Conservation (phyloP, 2,113 vertebrate species). For the Anguilla japonica region DNA sequence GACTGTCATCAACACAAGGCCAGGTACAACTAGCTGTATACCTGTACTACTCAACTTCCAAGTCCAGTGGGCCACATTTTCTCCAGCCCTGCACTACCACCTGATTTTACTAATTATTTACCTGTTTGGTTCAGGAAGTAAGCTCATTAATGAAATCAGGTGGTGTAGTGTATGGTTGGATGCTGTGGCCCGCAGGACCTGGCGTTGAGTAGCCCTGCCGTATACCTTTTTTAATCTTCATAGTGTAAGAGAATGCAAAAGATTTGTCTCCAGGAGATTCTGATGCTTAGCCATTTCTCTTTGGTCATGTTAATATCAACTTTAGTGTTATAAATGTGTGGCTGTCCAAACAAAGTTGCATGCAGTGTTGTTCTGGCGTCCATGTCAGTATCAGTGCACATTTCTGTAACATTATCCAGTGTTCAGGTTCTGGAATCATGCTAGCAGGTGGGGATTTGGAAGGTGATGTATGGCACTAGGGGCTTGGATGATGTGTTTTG, state of each 20-base stretch:
- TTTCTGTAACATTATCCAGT: not conserved
- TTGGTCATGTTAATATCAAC: not conserved
- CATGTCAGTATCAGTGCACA: not conserved
- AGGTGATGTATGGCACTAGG: not conserved
- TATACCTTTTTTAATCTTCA: not conserved
- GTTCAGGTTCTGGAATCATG: not conserved
- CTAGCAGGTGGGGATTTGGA: not conserved
- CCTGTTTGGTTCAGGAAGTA: no score
- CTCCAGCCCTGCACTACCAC: no score
- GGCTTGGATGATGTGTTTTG: not conserved
- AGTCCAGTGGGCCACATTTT: no score
- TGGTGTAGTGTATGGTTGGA: no score
- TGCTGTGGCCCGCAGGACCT: not conserved
- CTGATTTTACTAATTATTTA: not conserved
- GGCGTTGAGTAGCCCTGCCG: not conserved
- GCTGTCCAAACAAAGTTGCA: not conserved
- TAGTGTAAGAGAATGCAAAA: not conserved
- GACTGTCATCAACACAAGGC: not conserved
- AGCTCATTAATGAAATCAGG: no score
- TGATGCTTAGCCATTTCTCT: not conserved
- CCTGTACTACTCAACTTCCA: not conserved
- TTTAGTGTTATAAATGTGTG: not conserved
- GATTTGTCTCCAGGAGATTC: not conserved
- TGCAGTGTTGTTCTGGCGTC: not conserved
- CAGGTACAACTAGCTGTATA: not conserved